phyloP scores from a whole-genome alignment of 2,888 invertebrate genomes.

The Biston betularia region DNA sequence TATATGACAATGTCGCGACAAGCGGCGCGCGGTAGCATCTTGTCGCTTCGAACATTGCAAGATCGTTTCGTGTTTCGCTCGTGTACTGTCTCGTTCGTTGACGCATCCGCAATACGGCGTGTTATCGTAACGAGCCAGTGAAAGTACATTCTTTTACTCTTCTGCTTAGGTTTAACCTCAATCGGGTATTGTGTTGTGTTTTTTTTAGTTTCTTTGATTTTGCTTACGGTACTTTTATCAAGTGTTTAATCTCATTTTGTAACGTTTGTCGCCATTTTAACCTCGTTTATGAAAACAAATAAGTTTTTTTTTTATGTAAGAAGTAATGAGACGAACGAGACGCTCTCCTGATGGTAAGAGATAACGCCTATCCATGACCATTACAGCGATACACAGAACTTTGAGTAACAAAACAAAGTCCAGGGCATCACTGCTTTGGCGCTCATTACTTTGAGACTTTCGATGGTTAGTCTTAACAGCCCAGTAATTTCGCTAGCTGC shows the following conservation, averaged over 20 bases:
- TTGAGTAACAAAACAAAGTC: too few species aligned
- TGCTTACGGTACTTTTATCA: constrained; percentile 28
- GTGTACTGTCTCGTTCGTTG: not conserved
- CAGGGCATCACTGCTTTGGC: too few species aligned
- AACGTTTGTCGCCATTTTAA: constrained; percentile 28
- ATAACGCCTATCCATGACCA: too few species aligned
- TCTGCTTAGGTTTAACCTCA: constrained; percentile 43
- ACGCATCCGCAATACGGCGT: constrained; percentile 15
- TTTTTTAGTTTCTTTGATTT: constrained; percentile 33
- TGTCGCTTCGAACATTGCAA: constrained; percentile 16
- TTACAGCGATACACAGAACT: too few species aligned
- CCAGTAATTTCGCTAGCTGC: too few species aligned
- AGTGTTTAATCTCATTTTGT: constrained; percentile 32
- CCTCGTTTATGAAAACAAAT: constrained; percentile 26
- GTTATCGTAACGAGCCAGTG: constrained; percentile 50
- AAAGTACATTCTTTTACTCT: constrained; percentile 60
- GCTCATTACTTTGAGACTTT: too few species aligned
- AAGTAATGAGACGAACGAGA: too few species aligned
- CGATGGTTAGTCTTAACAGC: too few species aligned
- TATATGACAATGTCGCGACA: constrained; percentile 26
- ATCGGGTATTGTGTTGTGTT: constrained; percentile 38
- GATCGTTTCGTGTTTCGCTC: constrained; percentile 11
- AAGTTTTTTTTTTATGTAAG: constrained; percentile 7
- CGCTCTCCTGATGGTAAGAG: too few species aligned
- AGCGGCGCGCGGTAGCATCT: constrained; percentile 18